Percentiles rank a stretch among this genome's conserved stretches.
These are phyloP conservation scores for Heteromormyrus szaboi DNA, from an alignment of 2,797 vertebrate species.

Conservation along the genomic window DNA sequence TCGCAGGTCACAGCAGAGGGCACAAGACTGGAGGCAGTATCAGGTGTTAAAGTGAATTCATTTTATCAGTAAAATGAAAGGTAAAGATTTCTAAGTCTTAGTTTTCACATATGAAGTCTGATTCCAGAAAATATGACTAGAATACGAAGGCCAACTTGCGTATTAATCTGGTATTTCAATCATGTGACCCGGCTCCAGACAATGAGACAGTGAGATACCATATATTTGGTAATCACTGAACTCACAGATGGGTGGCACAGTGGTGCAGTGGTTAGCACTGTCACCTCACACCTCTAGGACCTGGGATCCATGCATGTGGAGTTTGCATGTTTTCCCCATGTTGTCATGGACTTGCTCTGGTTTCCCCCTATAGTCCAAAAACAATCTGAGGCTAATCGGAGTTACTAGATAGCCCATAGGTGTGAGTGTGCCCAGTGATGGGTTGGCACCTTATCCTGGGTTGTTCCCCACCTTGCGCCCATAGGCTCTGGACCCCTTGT, in stretches of 20 bases:
- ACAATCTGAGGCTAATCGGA: not conserved
- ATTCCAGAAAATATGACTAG: not conserved
- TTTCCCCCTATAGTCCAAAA: not conserved
- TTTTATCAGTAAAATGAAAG: not conserved
- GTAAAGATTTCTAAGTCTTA: not conserved
- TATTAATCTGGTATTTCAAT: not conserved
- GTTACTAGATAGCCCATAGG: not conserved
- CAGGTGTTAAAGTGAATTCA: not conserved
- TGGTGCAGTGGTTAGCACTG: too few species aligned
- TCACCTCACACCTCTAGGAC: too few species aligned
- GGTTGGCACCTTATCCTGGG: not conserved
- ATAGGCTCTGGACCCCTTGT: not conserved
- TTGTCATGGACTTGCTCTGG: not conserved
- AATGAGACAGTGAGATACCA: not conserved
- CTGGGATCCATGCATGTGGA: not conserved
- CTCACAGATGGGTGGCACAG: not conserved
- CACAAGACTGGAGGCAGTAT: not conserved
- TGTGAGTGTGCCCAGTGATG: not conserved
- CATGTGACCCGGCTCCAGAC: not conserved
- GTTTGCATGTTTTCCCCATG: not conserved
- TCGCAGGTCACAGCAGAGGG: not conserved
- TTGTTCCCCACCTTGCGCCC: not conserved
- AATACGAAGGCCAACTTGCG: not conserved
- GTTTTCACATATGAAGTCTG: not conserved
- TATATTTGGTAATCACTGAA: not conserved